Conservation (phyloP, 2,888 invertebrate genomes). For the Nysson spinosus region DNA sequence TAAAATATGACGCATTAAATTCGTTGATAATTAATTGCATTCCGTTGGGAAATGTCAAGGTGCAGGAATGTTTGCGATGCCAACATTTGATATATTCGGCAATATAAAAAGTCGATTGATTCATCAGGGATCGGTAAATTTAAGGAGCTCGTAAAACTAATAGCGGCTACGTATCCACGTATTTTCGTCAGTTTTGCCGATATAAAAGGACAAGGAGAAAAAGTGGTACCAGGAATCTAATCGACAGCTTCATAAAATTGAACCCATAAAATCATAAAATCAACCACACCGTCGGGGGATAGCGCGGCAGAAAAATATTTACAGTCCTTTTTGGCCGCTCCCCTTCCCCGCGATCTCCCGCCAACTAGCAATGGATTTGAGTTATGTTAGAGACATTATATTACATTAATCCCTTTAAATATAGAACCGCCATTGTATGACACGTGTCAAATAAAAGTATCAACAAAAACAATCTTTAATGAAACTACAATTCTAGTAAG, state of each 20-base stretch:
- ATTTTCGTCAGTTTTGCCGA: slow-evolving; percentile 14
- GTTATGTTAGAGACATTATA: slow-evolving; percentile 6
- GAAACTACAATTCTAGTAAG: no score
- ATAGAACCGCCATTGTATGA: no score
- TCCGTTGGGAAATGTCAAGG: no score
- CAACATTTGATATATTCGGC: not conserved
- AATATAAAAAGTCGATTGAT: not conserved
- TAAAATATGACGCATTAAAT: no score
- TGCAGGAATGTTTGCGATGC: not conserved
- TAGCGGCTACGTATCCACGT: not conserved
- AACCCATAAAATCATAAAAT: slow-evolving; percentile 76
- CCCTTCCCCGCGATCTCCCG: slow-evolving; percentile 44
- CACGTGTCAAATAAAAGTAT: no score
- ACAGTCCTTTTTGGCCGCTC: slow-evolving; percentile 60
- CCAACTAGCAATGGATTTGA: slow-evolving; percentile 51
- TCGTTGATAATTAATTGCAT: no score
- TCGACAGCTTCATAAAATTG: slow-evolving; percentile 77
- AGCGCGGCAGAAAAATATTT: slow-evolving; percentile 64
- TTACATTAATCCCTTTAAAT: no score
- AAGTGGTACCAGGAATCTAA: slow-evolving; percentile 72
- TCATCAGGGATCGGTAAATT: not conserved
- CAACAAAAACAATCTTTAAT: no score
- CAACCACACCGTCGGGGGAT: slow-evolving; percentile 64
- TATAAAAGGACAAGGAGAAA: slow-evolving; percentile 54
- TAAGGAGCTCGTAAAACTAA: slow-evolving; percentile 12